phyloP scores from a whole-genome alignment of 1,140 invertebrate genomes.

The Ooceraea biroi region DNA sequence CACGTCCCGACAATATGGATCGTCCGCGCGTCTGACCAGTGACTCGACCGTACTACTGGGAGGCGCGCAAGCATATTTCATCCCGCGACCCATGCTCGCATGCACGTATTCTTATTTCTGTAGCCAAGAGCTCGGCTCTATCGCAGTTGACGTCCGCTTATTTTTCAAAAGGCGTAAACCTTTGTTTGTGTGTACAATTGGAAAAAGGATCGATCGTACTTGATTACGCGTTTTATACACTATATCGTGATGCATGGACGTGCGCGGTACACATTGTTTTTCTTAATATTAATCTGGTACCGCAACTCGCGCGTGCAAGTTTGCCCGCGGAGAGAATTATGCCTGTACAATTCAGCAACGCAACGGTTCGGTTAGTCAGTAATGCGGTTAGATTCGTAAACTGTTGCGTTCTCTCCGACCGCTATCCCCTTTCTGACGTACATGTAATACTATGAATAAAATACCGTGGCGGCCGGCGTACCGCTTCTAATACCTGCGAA shows the following conservation, averaged over 20 bases:
- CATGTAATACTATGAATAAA: neutral
- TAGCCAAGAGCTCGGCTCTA: neutral
- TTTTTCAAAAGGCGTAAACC: conserved; percentile 27
- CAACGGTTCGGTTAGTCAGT: conserved; percentile 22
- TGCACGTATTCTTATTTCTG: conserved; percentile 50
- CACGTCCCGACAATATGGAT: conserved; percentile 41
- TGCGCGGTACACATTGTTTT: conserved; percentile 45
- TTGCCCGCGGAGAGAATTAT: conserved; percentile 38
- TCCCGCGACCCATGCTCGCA: conserved; percentile 18
- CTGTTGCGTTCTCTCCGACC: neutral
- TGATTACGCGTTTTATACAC: too few relatives aligned
- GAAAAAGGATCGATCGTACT: too few relatives aligned
- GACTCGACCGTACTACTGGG: conserved; percentile 35
- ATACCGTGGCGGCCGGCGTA: neutral
- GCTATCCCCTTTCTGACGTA: neutral
- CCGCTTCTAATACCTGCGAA: conserved; percentile 2
- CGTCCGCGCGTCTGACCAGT: conserved; percentile 43
- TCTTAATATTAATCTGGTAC: conserved; percentile 63
- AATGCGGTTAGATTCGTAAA: conserved; percentile 7
- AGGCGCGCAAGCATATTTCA: conserved; percentile 36
- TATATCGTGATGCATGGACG: too few relatives aligned
- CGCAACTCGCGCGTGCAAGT: conserved; percentile 32
- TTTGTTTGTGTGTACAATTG: too few relatives aligned
- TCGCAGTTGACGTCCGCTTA: neutral
- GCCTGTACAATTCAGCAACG: conserved; percentile 16